These are phyloP conservation scores for Pogonus chalceus DNA, from an alignment of 1,140 invertebrate genomes.

Conservation along the genomic window DNA sequence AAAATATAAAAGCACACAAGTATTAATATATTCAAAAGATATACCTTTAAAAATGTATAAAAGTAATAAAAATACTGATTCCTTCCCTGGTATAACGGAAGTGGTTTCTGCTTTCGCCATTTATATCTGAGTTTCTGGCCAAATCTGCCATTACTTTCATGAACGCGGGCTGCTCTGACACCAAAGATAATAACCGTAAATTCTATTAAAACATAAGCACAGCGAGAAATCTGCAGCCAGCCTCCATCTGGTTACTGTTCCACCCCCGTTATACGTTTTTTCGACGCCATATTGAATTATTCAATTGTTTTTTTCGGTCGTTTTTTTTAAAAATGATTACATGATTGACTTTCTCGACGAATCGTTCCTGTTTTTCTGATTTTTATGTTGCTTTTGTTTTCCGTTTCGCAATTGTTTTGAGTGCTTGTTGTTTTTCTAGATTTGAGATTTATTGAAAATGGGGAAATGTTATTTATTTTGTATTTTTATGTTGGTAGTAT, in stretches of 20 bases:
- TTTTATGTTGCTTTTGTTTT: slow-evolving; percentile 18
- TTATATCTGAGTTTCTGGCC: no score
- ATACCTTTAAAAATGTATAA: no score
- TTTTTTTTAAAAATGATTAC: slow-evolving; percentile 33
- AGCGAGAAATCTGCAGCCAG: slow-evolving; percentile 38
- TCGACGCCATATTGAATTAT: slow-evolving; percentile 36
- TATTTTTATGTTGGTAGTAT: no score
- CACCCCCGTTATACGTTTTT: slow-evolving; percentile 13
- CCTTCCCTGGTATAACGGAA: no score
- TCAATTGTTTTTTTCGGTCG: slow-evolving; percentile 34
- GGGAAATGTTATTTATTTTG: no score
- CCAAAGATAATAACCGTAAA: slow-evolving; percentile 37
- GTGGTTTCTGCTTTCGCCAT: no score
- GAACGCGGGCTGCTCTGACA: background rate
- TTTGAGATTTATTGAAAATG: no score
- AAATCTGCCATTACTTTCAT: background rate
- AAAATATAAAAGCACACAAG: no score
- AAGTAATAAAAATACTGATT: no score
- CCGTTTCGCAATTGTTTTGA: slow-evolving; percentile 19
- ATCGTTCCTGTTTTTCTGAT: slow-evolving; percentile 37
- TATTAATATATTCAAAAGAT: no score
- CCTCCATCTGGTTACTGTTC: slow-evolving; percentile 1
- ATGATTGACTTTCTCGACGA: no score
- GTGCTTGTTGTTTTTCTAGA: no score
- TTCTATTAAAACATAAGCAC: slow-evolving; percentile 41